Evolutionary conservation across 2,797 vertebrate genomes (phyloP).

Genomic region (Dendrocincla fuliginosa): DNA sequence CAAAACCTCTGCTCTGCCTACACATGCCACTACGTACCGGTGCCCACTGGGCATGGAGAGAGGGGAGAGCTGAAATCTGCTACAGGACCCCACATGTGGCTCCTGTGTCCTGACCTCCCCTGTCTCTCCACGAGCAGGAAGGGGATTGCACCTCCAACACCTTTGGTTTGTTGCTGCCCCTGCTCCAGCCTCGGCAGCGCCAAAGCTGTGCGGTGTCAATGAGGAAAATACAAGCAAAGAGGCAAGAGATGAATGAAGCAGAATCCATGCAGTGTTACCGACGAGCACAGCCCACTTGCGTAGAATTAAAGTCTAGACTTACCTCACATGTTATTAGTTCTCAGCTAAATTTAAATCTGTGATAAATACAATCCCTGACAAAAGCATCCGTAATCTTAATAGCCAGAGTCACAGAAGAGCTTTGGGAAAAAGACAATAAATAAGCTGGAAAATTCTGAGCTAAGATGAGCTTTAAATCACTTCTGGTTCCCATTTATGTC

Average conservation of each 20-base stretch:
- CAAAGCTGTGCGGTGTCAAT: fast-evolving
- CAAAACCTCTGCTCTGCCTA: not conserved
- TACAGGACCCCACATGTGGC: fast-evolving
- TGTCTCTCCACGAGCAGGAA: not conserved
- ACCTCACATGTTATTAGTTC: conserved; percentile 35
- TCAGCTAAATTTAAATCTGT: conserved; percentile 50
- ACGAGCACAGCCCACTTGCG: not conserved
- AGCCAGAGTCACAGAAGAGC: conserved; percentile 17
- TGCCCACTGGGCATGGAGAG: not conserved
- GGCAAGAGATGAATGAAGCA: not conserved
- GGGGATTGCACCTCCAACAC: not conserved
- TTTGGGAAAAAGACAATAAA: conserved; percentile 50
- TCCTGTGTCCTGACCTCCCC: fast-evolving
- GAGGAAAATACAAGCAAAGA: not conserved
- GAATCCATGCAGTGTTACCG: not conserved
- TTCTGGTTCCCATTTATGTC: conserved; percentile 25
- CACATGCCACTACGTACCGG: not conserved
- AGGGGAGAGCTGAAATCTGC: fast-evolving
- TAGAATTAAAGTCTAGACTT: conserved; percentile 20
- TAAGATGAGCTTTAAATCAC: conserved; percentile 59
- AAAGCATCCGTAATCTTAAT: conserved; percentile 57
- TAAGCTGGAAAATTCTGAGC: conserved; percentile 36
- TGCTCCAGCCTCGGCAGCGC: fast-evolving
- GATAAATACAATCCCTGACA: conserved; percentile 60
- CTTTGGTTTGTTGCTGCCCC: not conserved